Evolutionary conservation across 2,797 vertebrate genomes (phyloP).

Genomic region (Tragelaphus oryx): DNA sequence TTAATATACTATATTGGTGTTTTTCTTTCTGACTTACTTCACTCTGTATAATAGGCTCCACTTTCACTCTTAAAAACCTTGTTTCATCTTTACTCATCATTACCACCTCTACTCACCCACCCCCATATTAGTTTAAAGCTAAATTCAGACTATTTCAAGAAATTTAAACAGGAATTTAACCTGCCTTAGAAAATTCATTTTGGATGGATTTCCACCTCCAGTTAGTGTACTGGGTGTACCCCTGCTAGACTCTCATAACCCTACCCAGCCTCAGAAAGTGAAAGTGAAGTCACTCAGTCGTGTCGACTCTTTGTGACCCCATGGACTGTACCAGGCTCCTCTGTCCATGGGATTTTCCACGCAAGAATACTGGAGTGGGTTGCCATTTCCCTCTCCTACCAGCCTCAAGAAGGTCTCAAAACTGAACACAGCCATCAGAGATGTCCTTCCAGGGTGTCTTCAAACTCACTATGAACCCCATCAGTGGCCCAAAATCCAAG

Average conservation of each 20-base stretch:
- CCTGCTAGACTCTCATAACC: neutral
- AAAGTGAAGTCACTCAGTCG: neutral
- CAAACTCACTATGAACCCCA: neutral
- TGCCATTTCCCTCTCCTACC: neutral
- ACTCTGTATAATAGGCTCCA: neutral
- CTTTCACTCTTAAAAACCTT: neutral
- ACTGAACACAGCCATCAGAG: neutral
- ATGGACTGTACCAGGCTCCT: neutral
- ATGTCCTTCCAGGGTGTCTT: neutral
- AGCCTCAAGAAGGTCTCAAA: neutral
- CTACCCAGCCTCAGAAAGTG: neutral
- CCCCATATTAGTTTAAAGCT: neutral
- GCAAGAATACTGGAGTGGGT: neutral
- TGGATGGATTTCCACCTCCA: neutral
- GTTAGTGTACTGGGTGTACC: neutral
- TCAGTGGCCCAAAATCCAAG: neutral
- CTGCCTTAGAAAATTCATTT: neutral
- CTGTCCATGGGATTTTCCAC: neutral
- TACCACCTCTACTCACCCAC: neutral
- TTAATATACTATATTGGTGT: neutral
- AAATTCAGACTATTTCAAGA: neutral
- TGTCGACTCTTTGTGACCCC: neutral
- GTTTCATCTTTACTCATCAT: neutral
- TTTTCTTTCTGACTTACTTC: neutral
- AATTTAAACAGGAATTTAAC: neutral